Base-by-base conservation (phyloP, 1,140 invertebrate species). In the Notospermus geniculatus region DNA sequence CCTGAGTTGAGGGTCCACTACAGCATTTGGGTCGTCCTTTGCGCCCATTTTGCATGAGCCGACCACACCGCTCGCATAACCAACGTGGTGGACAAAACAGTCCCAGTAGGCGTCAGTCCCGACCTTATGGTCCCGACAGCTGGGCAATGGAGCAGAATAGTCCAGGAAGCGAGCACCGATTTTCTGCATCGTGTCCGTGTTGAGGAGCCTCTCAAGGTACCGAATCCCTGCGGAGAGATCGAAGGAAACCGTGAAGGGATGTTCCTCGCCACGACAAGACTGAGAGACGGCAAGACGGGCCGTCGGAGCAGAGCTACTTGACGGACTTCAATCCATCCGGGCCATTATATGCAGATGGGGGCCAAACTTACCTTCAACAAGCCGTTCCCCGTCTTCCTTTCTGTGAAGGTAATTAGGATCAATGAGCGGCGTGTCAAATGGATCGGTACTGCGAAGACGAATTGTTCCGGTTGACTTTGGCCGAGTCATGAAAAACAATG, bases 41-140 rank as follows among this genome's bases (percentile, higher is more conserved):
- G 88, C 86, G 0, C 91, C 91, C 91, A 93, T 93, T 76, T 88
- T 90, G 27, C 84, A 86, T 0, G 89, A 82, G 0, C 87, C 83
- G 5, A 86, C 80, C 64, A 89, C 82, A 0, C 91, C 92, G 43
- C 86, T 86, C 0, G 91, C 92, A n/a, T n/a, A n/a, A n/a, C n/a
- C n/a, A n/a, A n/a, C n/a, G n/a, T n/a, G n/a, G n/a, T n/a, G 29
- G 25, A 64, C 15, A 9, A 55, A 36, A 54, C 65, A 66, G 46
- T 55, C 62, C 65, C 59, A 64, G 22, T 67, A 66, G 2, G 55
- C 52, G 36, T 69, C 67, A 15, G 59, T 57, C 0, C 22, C 45
- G n/a, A 54, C 85, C 46, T 82, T 84, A n/a, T n/a, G n/a, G 66
- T 17, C 91, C 91, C 29, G 91, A 79, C 0, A 93, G 91, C 91